Conservation (phyloP, 2,113 vertebrate genomes). For the Pogona vitticeps region DNA sequence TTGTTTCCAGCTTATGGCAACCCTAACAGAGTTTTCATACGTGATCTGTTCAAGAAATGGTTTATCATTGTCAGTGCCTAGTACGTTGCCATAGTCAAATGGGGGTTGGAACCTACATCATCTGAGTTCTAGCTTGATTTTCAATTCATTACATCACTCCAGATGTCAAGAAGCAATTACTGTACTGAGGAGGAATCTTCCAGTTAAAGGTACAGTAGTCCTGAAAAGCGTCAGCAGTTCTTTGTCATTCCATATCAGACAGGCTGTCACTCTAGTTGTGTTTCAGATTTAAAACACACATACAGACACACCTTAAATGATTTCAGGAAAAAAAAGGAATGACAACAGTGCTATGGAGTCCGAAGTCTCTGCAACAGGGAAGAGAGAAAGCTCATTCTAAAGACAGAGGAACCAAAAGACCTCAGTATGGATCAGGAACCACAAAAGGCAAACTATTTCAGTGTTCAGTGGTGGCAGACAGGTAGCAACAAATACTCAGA, state of each 20-base stretch:
- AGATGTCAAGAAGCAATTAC: not conserved
- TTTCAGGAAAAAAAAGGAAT: too few species aligned
- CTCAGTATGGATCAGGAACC: not conserved
- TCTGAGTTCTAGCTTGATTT: too few species aligned
- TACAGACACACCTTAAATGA: too few species aligned
- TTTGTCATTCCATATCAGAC: not conserved
- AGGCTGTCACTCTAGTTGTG: not conserved
- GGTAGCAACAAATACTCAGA: not conserved
- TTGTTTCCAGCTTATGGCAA: too few species aligned
- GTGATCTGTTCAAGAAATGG: too few species aligned
- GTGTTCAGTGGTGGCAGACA: not conserved
- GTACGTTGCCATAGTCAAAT: too few species aligned
- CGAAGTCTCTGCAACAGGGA: not conserved
- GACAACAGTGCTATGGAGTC: not conserved
- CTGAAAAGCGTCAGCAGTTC: not conserved
- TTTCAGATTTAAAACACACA: not conserved
- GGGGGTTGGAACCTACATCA: too few species aligned
- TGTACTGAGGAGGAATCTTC: not conserved
- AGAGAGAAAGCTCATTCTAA: not conserved
- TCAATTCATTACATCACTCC: too few species aligned
- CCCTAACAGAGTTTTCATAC: too few species aligned
- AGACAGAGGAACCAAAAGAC: not conserved
- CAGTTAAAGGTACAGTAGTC: not conserved
- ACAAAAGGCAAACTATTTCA: not conserved
- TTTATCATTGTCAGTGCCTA: too few species aligned